Evolutionary conservation across 2,113 vertebrate species (phyloP).

Genomic region (Leptocoma aspasia): DNA sequence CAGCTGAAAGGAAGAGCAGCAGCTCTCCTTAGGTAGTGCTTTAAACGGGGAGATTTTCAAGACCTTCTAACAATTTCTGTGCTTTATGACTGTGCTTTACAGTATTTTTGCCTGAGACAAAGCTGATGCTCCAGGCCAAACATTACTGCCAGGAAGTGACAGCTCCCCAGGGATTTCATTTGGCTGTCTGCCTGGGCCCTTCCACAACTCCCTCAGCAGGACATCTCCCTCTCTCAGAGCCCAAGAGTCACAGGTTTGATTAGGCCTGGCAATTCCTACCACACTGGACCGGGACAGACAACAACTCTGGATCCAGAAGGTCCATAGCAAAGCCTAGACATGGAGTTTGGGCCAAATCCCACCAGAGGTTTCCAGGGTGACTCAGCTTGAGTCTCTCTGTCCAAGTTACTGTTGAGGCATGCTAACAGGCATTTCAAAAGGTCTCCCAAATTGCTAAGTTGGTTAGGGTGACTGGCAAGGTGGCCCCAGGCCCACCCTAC

Average conservation of each 20-base stretch:
- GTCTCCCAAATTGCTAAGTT: neutral
- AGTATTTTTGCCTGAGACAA: neutral
- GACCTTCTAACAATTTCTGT: neutral
- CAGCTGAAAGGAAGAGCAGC: neutral
- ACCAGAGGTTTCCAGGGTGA: neutral
- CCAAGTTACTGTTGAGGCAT: neutral
- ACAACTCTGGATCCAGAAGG: neutral
- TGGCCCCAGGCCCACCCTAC: neutral
- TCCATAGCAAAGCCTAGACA: neutral
- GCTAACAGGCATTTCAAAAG: neutral
- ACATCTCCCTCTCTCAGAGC: neutral
- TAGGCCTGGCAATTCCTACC: neutral
- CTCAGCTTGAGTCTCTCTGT: neutral
- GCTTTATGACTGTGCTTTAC: neutral
- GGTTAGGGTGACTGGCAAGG: rapidly evolving
- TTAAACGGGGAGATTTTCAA: neutral
- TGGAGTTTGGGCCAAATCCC: neutral
- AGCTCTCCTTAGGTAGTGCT: neutral
- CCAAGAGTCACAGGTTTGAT: neutral
- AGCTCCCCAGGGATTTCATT: neutral
- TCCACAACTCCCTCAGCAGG: neutral
- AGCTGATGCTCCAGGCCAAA: neutral
- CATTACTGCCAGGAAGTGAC: neutral
- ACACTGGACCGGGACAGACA: neutral
- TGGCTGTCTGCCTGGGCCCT: neutral